phyloP scores from a whole-genome alignment of 2,888 invertebrate species.

The Euzetes globulus region DNA sequence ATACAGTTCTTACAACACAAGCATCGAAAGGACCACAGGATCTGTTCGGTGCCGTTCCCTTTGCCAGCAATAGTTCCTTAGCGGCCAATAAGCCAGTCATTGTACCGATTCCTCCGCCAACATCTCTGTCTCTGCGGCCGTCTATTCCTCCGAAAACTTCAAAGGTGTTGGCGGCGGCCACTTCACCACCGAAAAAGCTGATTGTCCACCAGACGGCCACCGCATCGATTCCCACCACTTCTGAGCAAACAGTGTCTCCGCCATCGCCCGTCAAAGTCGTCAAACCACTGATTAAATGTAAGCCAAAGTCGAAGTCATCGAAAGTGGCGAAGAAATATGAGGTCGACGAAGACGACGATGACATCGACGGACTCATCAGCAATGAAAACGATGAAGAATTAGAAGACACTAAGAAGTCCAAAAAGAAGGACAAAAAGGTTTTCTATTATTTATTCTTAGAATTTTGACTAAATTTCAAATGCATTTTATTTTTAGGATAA shows the following conservation, averaged over 20 bases:
- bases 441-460: not conserved
- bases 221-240: not conserved
- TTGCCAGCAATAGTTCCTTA: slow-evolving; percentile 28
- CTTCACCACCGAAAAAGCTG: slow-evolving; percentile 13
- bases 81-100: not conserved
- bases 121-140: not conserved
- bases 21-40: slow-evolving; percentile 39
- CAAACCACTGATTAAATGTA: slow-evolving; percentile 13
- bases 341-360: slow-evolving; percentile 37
- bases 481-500: slow-evolving; percentile 20
- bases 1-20: not conserved
- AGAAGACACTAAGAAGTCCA: slow-evolving; percentile 7
- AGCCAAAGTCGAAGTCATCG: slow-evolving; percentile 33
- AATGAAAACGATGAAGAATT: slow-evolving; percentile 31
- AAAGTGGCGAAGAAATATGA: slow-evolving; percentile 37
- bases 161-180: not conserved
- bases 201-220: slow-evolving; percentile 4
- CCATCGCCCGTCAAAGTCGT: not conserved
- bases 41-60: slow-evolving; percentile 45
- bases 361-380: slow-evolving; percentile 35
- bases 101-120: slow-evolving; percentile 8
- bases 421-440: slow-evolving; percentile 34
- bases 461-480: not conserved
- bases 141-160: not conserved
- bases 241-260: not conserved